phyloP scores from a whole-genome alignment of 2,113 vertebrate genomes.

The Macroglossus sobrinus region DNA sequence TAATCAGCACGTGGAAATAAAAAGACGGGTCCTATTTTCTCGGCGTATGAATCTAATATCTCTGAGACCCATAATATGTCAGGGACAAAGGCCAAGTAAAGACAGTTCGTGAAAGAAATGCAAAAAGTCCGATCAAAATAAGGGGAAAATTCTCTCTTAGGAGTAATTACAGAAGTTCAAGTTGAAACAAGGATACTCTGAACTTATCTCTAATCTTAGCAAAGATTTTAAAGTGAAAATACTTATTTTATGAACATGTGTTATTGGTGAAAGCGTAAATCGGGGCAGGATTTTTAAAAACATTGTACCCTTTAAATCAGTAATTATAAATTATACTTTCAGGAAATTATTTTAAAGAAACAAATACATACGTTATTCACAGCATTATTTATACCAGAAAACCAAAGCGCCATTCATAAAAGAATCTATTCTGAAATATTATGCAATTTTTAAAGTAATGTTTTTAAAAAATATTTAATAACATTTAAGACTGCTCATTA shows the following conservation, averaged over 20 bases:
- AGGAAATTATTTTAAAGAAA: neutral
- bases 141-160: neutral
- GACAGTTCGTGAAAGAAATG: neutral
- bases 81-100: neutral
- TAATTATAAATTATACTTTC: neutral
- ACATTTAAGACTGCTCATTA: neutral
- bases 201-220: neutral
- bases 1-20: fast-evolving
- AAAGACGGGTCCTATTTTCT: fast-evolving
- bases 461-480: neutral
- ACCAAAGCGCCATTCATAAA: neutral
- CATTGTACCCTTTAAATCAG: neutral
- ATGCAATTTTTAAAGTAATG: neutral
- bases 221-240: neutral
- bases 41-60: fast-evolving
- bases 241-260: neutral
- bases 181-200: neutral
- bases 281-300: neutral
- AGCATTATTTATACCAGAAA: neutral
- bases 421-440: neutral
- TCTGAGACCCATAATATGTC: no score
- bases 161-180: neutral
- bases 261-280: neutral
- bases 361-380: neutral
- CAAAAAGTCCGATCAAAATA: neutral